A percentile compares a stretch with the other conserved stretches of the same genome.
phyloP scores from a whole-genome alignment of 2,113 vertebrate genomes.

The Lepus europaeus region DNA sequence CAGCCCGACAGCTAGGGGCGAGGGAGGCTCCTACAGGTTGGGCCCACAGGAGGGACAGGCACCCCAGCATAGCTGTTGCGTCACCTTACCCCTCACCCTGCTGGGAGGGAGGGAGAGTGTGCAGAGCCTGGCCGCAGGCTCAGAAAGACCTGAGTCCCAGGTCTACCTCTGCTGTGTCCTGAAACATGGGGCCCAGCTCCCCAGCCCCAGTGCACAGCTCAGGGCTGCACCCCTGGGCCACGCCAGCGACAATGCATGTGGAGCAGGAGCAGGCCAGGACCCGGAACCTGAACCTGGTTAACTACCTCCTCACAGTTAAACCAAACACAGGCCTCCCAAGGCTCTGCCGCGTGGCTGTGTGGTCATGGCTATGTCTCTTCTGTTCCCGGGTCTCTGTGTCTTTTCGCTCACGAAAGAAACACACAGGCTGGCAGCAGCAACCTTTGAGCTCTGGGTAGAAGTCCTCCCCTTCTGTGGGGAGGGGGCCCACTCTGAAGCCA shows the following conservation, averaged over 20 bases:
- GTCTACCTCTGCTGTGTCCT: not conserved
- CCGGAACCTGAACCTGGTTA: not conserved
- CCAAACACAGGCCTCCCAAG: not conserved
- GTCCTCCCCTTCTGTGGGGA: not conserved
- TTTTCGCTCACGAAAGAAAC: not conserved
- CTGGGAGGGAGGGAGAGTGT: not conserved
- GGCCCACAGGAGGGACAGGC: not conserved
- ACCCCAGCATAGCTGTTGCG: not conserved
- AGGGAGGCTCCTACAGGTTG: not conserved
- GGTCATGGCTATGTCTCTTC: constrained; percentile 17
- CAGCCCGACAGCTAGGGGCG: not conserved
- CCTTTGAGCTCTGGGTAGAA: not conserved
- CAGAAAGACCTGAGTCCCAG: not conserved
- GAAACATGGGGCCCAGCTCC: not conserved
- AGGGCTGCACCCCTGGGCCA: too few relatives aligned
- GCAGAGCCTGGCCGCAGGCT: too few relatives aligned
- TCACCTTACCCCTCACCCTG: not conserved
- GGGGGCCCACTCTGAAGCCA: not conserved
- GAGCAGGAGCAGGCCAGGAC: not conserved
- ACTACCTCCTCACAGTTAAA: not conserved
- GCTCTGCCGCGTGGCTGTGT: not conserved
- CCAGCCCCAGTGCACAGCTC: not conserved
- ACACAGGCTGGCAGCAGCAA: not conserved
- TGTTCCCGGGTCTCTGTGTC: not conserved
- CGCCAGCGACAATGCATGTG: not conserved